Base-by-base conservation (phyloP, 2,797 vertebrate species). In the Sebastes reedi region DNA sequence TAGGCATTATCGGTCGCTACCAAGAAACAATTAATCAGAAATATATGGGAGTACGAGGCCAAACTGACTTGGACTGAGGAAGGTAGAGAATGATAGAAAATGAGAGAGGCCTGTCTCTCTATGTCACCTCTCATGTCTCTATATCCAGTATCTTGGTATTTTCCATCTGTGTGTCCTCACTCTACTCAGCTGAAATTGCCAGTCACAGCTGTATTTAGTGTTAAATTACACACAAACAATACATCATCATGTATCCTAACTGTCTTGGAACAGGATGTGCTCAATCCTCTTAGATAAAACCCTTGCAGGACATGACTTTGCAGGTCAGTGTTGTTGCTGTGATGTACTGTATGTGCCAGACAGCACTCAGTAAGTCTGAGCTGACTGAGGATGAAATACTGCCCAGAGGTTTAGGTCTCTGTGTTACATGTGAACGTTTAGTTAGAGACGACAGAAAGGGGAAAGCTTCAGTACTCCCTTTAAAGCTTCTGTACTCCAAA, bases 371-470 rank as follows among this genome's bases (percentile, higher is more conserved):
- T 42, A 24, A 42, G 58, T 77, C 67, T 52, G 67, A 10, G 36
- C 52, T 66, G 67, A 71, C 54, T 32, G 58, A 59, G 65, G 69
- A 69, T 75, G 79, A 81, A 52, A 62, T 52, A 58, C 27, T 39
- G 71, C 16, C 16, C 71, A 39, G 55, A 71, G 10, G 12, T 72
- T 72, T 22, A 20, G 14, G 9, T 61, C 11, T 68, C 61, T 32
- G 39, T 58, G 14, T 50, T 75, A 75, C 6, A 14, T 66, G 65
- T 52, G 58, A 72, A 66, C 25, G 66, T 32, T 58, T 25, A 52
- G 13, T 52, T 36, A 3, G n/a, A 52, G 27, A 67, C 0, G 16
- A 58, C 46, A 64, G 29, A 16, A 10, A 3, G 5, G 4, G 8
- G 11, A 42, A 32, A 77, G 11, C 27, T 62, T 64, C 9, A 32